Conservation (phyloP, 1,140 invertebrate species). For the Dufourea novaeangliae region DNA sequence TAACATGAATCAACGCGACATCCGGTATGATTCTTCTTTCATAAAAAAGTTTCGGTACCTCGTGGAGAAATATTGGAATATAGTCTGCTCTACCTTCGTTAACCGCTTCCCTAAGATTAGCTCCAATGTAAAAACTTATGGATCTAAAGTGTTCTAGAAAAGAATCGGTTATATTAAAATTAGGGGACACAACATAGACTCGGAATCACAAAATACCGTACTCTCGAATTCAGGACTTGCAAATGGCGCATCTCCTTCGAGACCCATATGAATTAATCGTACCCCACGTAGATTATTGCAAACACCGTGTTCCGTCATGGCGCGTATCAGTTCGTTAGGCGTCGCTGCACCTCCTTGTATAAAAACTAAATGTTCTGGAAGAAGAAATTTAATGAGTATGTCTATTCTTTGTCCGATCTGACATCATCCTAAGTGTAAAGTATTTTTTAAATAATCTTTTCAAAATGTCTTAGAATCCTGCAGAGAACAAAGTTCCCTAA, state of each 20-base stretch:
- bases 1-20: constrained; percentile 92
- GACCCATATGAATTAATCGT: constrained; percentile 93
- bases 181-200: neutral
- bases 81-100: constrained; percentile 93
- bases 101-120: constrained; percentile 92
- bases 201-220: constrained; percentile 45
- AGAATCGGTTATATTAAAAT: neutral
- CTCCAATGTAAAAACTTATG: constrained; percentile 93
- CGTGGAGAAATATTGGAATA: constrained; percentile 93
- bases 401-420: no score
- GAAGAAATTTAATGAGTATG: constrained; percentile 9
- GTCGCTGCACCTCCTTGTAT: constrained; percentile 95
- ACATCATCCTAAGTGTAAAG: no score
- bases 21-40: constrained; percentile 91
- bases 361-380: constrained; percentile 91
- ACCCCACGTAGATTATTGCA: constrained; percentile 87
- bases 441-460: no score
- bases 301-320: constrained; percentile 91
- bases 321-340: constrained; percentile 88
- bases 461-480: no score
- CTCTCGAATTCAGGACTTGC: constrained; percentile 87
- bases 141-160: constrained; percentile 87
- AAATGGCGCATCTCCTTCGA: constrained; percentile 92
- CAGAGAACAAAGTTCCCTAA: no score
- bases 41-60: constrained; percentile 93